These are phyloP conservation scores for Toxostoma redivivum DNA, from an alignment of 2,113 vertebrate species.

Conservation along the genomic window DNA sequence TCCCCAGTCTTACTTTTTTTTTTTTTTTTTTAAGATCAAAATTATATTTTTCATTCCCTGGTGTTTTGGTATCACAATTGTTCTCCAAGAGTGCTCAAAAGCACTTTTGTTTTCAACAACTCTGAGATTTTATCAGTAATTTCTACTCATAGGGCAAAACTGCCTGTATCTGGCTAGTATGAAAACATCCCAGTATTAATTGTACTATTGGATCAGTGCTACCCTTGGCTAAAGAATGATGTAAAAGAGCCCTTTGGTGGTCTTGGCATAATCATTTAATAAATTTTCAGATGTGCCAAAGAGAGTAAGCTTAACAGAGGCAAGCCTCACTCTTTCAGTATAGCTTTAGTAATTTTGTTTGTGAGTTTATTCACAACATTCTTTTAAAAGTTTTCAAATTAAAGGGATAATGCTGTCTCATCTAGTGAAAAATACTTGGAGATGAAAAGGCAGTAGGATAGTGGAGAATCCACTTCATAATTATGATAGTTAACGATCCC, in stretches of 20 bases:
- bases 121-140: not conserved
- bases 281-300: not conserved
- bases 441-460: not conserved
- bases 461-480: conserved; percentile 15
- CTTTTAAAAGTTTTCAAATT: not conserved
- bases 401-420: not conserved
- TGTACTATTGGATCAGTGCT: not conserved
- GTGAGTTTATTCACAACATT: not conserved
- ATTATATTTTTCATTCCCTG: not conserved
- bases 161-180: not conserved
- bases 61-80: not conserved
- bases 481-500: conserved; percentile 24
- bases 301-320: not conserved
- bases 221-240: not conserved
- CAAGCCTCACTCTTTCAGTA: not conserved
- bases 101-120: not conserved
- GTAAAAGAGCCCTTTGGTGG: not conserved
- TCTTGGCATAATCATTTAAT: not conserved
- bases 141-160: not conserved
- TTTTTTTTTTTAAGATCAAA: not conserved
- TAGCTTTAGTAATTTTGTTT: not conserved
- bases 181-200: not conserved
- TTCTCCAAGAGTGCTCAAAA: not conserved
- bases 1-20: not conserved
- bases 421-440: not conserved